Evolutionary conservation across 2,113 vertebrate species (phyloP), one percentile per base, ranked within the genome.

Genomic region (Panthera tigris): DNA sequence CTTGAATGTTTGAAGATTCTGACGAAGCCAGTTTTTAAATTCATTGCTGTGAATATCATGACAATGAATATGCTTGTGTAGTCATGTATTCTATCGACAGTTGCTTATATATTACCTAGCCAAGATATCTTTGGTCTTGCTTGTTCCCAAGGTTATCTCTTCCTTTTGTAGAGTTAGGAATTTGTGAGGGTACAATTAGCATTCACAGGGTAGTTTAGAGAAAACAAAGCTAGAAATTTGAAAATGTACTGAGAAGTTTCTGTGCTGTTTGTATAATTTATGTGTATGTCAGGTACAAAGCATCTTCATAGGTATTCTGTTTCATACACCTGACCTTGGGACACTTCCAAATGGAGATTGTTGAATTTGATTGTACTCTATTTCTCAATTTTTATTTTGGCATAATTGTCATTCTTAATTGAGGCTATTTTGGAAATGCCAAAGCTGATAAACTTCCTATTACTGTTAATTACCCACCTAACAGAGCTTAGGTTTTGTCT

Each of bases 101-200:
- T 85, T 57, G 19, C 33, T 91, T 93, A 11, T 95, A 39, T 4
- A 71, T 97, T 25, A 18, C n/a, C 66, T 79, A 93, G 18, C 73
- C 36, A 55, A 66, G 31, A 73, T 48, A 84, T 50, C 68, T 85
- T 84, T 93, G 50, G 33, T 91, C 27, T 45, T 90, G 9, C 69
- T 89, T 88, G 33, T 92, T 92, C 61, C 65, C 27, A 66, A 83
- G 18, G 94, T 96, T 87, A 50, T 83, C n/a, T 79, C 48, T 84
- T 95, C 41, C 63, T 95, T 97, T 93, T 97, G 68, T 91, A 84
- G 90, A 50, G 41, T 83, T 96, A 93, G 76, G 33, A 96, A 68
- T 91, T 92, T 52, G 27, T 92, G 18, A 48, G 21, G 66, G 18
- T 97, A 80, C 95, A 92, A 83, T 33, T 13, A 25, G 29, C 27